phyloP scores from a whole-genome alignment of 1,140 invertebrate genomes.

The Drosophila navojoa region DNA sequence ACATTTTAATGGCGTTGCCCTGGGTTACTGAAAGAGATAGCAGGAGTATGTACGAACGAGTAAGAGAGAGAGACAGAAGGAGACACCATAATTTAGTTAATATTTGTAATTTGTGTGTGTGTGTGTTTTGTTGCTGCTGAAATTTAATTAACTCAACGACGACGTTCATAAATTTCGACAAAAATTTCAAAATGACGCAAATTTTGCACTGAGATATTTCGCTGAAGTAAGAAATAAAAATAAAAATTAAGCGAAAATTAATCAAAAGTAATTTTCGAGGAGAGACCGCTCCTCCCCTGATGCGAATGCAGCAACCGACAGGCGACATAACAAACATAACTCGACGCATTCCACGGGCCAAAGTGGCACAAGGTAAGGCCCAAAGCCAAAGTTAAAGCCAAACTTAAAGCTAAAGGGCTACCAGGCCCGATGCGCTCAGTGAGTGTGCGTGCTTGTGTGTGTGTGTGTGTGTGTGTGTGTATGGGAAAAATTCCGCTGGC shows the following conservation, averaged over 20 bases:
- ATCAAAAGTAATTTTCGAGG: conserved; percentile 72
- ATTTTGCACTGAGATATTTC: conserved; percentile 69
- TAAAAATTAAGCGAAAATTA: conserved; percentile 82
- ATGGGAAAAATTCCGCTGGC: conserved; percentile 80
- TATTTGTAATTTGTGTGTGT: conserved; percentile 44
- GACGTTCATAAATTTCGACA: conserved; percentile 72
- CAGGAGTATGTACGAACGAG: neutral
- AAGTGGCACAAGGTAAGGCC: conserved; percentile 75
- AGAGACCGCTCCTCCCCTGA: conserved; percentile 22
- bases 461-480: conserved; percentile 12
- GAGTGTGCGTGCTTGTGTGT: too few species aligned
- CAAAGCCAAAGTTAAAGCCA: conserved; percentile 16
- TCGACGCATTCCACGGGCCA: conserved; percentile 69
- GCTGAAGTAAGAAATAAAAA: conserved; percentile 77
- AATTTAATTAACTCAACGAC: conserved; percentile 73
- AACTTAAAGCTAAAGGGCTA: conserved; percentile 28
- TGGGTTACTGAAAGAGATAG: conserved; percentile 53
- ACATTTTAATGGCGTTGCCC: conserved; percentile 63
- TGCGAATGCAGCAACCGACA: conserved; percentile 23
- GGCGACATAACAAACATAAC: conserved; percentile 74
- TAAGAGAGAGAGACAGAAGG: conserved; percentile 13
- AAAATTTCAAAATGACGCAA: conserved; percentile 75
- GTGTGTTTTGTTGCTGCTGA: conserved; percentile 9
- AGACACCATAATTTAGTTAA: conserved; percentile 72
- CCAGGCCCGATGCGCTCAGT: conserved; percentile 18